Conservation (phyloP, 2,113 vertebrate genomes). For the Mesoclemmys tuberculata region DNA sequence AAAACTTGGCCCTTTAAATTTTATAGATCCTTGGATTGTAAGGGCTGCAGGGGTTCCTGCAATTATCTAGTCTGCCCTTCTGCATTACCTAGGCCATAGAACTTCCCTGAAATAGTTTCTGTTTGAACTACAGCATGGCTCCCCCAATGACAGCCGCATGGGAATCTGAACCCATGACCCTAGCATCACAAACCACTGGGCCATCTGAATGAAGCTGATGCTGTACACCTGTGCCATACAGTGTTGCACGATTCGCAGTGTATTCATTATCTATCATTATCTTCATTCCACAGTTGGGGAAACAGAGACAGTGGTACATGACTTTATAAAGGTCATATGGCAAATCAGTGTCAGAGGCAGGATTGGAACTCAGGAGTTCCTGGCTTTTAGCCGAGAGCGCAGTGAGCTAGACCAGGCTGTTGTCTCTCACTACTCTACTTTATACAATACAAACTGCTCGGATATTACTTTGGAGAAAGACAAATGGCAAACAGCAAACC, state of each 20-base stretch:
- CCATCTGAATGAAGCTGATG: not conserved
- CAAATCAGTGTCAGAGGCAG: not conserved
- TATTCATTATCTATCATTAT: not conserved
- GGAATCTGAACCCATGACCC: not conserved
- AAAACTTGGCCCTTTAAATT: not conserved
- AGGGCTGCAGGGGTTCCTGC: not conserved
- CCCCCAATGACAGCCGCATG: not conserved
- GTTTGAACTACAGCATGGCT: not conserved
- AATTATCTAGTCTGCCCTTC: not conserved
- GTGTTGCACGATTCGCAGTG: too few species aligned
- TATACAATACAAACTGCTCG: not conserved
- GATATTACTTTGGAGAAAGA: not conserved
- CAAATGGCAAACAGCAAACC: not conserved
- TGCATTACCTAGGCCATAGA: not conserved
- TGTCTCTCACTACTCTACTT: not conserved
- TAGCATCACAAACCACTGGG: not conserved
- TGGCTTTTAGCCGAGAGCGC: not conserved
- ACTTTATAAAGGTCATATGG: not conserved
- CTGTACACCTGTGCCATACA: not conserved
- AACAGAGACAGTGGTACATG: not conserved
- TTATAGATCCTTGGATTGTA: not conserved
- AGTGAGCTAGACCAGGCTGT: not conserved
- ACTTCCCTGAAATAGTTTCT: not conserved
- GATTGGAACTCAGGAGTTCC: not conserved
- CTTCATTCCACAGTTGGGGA: not conserved